These are phyloP conservation scores for Clavelina lepadiformis DNA, from an alignment of 23 tunicate species.

Conservation along the genomic window DNA sequence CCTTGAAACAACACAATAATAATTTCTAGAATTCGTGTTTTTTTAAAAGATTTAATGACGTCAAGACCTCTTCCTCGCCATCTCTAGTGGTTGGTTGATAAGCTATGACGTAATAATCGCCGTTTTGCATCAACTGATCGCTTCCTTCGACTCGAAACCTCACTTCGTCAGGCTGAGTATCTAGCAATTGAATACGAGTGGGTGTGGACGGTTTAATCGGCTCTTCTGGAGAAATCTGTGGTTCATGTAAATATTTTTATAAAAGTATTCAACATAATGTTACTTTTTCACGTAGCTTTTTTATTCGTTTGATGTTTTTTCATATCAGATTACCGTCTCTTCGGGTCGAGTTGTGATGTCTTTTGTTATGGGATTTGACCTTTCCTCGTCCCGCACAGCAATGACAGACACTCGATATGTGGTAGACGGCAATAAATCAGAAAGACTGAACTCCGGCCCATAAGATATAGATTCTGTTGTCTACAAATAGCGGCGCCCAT, in stretches of 20 bases:
- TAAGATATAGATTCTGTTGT: no score
- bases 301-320: no score
- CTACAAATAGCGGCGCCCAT: no score
- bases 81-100: constrained; percentile 4
- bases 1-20: neutral
- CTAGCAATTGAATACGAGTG: neutral
- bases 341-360: constrained; percentile 3
- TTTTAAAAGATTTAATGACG: neutral
- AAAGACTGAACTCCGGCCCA: constrained; percentile 6
- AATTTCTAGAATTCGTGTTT: neutral
- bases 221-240: no score
- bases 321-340: neutral
- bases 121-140: neutral
- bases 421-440: constrained; percentile 20
- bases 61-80: neutral
- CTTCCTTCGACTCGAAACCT: constrained; percentile 14
- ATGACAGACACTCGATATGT: constrained; percentile 24
- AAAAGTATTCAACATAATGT: neutral
- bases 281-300: no score
- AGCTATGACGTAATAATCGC: neutral
- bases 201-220: constrained; percentile 13
- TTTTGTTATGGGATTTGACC: constrained; percentile 21
- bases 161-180: neutral
- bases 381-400: constrained; percentile 16
- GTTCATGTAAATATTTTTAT: no score